Evolutionary conservation across 2,797 vertebrate species (phyloP).

Genomic region (Sebastes steindachneri): DNA sequence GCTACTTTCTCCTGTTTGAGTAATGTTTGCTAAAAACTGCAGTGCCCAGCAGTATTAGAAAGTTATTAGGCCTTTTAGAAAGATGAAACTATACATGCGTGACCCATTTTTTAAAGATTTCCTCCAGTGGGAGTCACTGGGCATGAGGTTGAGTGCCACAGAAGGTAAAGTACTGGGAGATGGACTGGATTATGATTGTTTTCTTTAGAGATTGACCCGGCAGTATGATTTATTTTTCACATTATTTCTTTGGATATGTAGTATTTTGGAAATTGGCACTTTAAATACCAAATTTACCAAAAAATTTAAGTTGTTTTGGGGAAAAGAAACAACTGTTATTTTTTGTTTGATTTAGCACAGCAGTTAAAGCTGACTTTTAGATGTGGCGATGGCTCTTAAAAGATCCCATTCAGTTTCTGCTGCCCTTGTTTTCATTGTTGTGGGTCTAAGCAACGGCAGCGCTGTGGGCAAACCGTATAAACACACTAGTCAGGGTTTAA

Average conservation of each 20-base stretch:
- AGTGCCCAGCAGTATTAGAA: background rate
- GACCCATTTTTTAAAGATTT: background rate
- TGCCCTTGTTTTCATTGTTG: slow-evolving; percentile 5
- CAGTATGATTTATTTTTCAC: background rate
- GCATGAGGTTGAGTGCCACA: background rate
- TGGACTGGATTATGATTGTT: background rate
- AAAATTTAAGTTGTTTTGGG: background rate
- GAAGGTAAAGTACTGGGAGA: too few species aligned
- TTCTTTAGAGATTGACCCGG: background rate
- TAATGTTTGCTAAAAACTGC: background rate
- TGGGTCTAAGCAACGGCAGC: background rate
- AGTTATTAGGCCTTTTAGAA: background rate
- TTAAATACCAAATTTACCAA: background rate
- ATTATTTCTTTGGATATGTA: background rate
- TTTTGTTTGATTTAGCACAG: background rate
- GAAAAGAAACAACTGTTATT: background rate
- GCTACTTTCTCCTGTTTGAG: background rate
- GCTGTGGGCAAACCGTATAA: background rate
- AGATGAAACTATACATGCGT: background rate
- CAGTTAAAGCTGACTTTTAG: background rate
- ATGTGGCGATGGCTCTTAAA: background rate
- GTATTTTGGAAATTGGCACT: background rate
- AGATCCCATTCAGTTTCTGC: background rate
- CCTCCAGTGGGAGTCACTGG: background rate
- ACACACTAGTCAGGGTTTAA: slow-evolving; percentile 3